Evolutionary conservation across 2,888 invertebrate species (phyloP).

Genomic region (Phengaris arion): DNA sequence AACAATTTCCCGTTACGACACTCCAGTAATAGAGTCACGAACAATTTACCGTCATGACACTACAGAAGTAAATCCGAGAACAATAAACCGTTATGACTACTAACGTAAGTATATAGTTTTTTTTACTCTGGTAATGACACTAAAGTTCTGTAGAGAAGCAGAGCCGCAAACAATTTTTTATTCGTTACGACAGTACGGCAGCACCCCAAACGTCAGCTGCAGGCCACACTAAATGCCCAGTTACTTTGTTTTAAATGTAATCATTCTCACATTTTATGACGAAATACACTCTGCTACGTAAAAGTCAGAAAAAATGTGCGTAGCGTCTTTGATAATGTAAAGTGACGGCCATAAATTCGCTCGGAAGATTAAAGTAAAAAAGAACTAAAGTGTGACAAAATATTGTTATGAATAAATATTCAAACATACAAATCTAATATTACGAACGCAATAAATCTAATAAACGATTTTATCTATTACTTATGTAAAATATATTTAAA

Average conservation of each 20-base stretch:
- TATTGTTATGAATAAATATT: conserved; percentile 14
- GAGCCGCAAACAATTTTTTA: neutral
- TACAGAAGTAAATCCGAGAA: too few species aligned
- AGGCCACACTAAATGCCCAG: conserved; percentile 71
- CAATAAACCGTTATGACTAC: too few species aligned
- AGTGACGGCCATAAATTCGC: conserved; percentile 35
- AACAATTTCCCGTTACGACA: neutral
- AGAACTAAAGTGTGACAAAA: conserved; percentile 20
- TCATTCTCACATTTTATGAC: conserved; percentile 79
- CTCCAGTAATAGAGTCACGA: neutral
- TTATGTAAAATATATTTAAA: conserved; percentile 23
- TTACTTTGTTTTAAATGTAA: conserved; percentile 70
- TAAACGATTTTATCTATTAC: conserved; percentile 16
- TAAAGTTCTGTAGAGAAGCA: too few species aligned
- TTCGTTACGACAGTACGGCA: conserved; percentile 63
- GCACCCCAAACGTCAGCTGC: conserved; percentile 70
- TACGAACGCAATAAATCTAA: conserved; percentile 11
- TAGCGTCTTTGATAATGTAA: neutral
- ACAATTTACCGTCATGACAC: neutral
- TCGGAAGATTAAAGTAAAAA: neutral
- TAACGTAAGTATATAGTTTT: too few species aligned
- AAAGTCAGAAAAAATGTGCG: neutral
- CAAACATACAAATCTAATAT: conserved; percentile 18
- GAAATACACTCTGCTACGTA: neutral
- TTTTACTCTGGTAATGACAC: too few species aligned